Evolutionary conservation across 2,888 invertebrate species (phyloP).

Genomic region (Synergus itoensis): DNA sequence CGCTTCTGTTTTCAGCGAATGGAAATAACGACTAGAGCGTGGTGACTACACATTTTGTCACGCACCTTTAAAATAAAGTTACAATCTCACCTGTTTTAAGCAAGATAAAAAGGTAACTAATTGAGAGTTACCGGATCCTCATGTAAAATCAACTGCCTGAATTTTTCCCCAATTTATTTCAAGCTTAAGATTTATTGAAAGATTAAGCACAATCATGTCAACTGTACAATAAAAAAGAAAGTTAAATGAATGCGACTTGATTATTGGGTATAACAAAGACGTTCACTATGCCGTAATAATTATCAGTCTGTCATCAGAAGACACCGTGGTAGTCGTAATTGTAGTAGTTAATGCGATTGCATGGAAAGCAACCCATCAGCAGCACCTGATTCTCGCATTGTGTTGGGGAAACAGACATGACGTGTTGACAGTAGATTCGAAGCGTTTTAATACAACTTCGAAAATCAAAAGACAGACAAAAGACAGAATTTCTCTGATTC

Average conservation of each 20-base stretch:
- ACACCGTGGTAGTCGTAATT: slow-evolving; percentile 36
- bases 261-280: slow-evolving; percentile 21
- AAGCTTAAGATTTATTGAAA: not conserved
- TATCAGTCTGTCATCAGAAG: slow-evolving; percentile 42
- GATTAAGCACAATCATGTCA: not conserved
- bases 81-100: not conserved
- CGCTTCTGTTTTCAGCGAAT: not conserved
- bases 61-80: slow-evolving; percentile 12
- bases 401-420: slow-evolving; percentile 44
- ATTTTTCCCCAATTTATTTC: not conserved
- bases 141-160: not conserved
- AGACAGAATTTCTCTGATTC: slow-evolving; percentile 39
- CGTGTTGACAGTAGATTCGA: slow-evolving; percentile 55
- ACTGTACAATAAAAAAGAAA: not conserved
- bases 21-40: not conserved
- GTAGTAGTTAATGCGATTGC: slow-evolving; percentile 50
- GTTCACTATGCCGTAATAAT: slow-evolving; percentile 36
- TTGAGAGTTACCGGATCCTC: not conserved
- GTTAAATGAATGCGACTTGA: not conserved
- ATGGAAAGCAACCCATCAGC: slow-evolving; percentile 49
- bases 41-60: slow-evolving; percentile 18
- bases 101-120: not conserved
- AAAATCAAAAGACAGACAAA: slow-evolving; percentile 33
- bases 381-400: slow-evolving; percentile 39
- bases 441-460: slow-evolving; percentile 47